phyloP scores from a whole-genome alignment of 2,797 vertebrate species.

The Betta splendens region DNA sequence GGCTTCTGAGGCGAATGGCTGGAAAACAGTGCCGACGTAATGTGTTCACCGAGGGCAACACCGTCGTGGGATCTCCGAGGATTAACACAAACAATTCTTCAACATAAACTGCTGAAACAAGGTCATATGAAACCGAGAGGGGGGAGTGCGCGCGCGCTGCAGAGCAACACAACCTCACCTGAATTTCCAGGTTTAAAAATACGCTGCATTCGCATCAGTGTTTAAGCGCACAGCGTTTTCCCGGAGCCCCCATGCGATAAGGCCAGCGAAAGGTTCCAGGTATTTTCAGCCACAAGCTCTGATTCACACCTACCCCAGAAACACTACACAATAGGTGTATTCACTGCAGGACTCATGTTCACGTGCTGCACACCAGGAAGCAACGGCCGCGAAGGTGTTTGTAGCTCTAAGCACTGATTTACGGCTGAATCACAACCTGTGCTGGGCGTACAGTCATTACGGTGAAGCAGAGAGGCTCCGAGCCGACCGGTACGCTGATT shows the following conservation, averaged over 20 bases:
- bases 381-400: constrained; percentile 3
- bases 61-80: constrained; percentile 44
- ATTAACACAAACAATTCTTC: constrained; percentile 48
- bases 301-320: constrained; percentile 22
- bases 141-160: constrained; percentile 8
- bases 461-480: constrained; percentile 19
- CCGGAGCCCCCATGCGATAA: constrained; percentile 26
- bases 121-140: constrained; percentile 32
- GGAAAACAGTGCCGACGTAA: constrained; percentile 27
- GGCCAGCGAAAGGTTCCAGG: constrained; percentile 19
- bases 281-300: constrained; percentile 25
- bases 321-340: constrained; percentile 8
- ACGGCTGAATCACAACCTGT: constrained; percentile 36
- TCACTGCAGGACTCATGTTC: constrained; percentile 12
- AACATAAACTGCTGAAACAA: constrained; percentile 50
- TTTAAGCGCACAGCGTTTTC: constrained; percentile 5
- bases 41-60: constrained; percentile 19
- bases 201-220: constrained; percentile 32
- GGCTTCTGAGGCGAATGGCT: constrained; percentile 26
- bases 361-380: constrained; percentile 30
- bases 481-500: constrained; percentile 25
- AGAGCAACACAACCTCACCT: constrained; percentile 8
- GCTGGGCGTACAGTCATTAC: constrained; percentile 29
- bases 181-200: constrained; percentile 22
- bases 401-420: constrained; percentile 26